These are phyloP conservation scores for Charadrius vociferus DNA, from an alignment of 2,113 vertebrate genomes.

Conservation along the genomic window DNA sequence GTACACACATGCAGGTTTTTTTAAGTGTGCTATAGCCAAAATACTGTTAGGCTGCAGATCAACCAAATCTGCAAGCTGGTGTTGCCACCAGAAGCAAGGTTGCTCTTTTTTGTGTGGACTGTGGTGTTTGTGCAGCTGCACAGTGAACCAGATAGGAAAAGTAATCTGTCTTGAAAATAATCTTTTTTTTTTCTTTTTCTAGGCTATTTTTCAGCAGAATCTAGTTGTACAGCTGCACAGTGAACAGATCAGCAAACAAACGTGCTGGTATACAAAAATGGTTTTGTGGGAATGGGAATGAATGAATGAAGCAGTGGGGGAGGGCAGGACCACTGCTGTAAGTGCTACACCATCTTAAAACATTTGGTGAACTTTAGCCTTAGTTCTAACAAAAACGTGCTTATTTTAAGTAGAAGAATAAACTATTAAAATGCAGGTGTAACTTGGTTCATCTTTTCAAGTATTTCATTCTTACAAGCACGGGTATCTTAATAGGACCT, in stretches of 20 bases:
- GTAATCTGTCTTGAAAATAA: conserved; percentile 25
- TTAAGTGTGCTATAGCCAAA: not conserved
- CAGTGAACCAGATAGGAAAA: conserved; percentile 33
- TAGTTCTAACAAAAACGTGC: not conserved
- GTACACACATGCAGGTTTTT: not conserved
- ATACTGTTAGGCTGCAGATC: not conserved
- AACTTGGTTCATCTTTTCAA: not conserved
- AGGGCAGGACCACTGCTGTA: not conserved
- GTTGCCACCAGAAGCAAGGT: not conserved
- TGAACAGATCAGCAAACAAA: conserved; percentile 56
- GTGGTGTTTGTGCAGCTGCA: conserved; percentile 59
- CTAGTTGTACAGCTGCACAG: conserved; percentile 38
- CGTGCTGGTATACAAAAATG: not conserved
- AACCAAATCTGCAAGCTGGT: not conserved
- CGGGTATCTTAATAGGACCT: not conserved
- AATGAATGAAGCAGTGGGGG: not conserved
- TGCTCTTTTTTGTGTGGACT: not conserved
- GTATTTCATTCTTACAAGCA: not conserved
- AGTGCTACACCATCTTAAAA: not conserved
- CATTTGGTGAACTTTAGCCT: not conserved
- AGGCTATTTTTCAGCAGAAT: conserved; percentile 3
- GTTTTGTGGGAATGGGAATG: not conserved
- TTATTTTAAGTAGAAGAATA: not conserved
- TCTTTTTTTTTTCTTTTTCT: not conserved
- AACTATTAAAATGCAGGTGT: not conserved